phyloP scores from a whole-genome alignment of 2,797 vertebrate genomes.

The Propithecus deckenii region DNA sequence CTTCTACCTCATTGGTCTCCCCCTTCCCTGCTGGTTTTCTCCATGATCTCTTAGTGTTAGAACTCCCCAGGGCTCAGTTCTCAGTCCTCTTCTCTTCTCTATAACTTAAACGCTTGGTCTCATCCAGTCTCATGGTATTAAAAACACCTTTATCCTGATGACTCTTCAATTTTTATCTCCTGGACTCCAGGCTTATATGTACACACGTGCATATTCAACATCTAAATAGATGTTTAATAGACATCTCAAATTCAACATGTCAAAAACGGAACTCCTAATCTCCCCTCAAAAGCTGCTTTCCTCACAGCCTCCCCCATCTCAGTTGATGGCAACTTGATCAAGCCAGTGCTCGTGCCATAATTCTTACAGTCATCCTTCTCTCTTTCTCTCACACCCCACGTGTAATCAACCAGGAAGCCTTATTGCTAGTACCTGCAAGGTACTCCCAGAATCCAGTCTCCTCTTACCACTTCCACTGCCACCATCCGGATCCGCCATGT shows the following conservation, averaged over 20 bases:
- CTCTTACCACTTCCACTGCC: not conserved
- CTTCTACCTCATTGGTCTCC: not conserved
- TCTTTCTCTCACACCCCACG: not conserved
- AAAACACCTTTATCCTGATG: not conserved
- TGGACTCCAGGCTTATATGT: not conserved
- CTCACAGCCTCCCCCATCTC: not conserved
- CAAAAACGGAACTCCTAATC: not conserved
- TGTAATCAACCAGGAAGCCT: not conserved
- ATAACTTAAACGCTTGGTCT: not conserved
- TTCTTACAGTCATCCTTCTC: not conserved
- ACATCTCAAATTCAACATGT: not conserved
- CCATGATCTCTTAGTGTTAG: not conserved
- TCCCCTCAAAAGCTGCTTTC: not conserved
- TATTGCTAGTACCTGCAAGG: not conserved
- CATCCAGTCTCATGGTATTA: not conserved
- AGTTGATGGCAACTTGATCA: not conserved
- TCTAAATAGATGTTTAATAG: not conserved
- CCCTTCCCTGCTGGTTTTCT: not conserved
- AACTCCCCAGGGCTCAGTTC: not conserved
- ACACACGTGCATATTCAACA: not conserved
- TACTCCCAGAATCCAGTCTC: not conserved
- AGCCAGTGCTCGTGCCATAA: not conserved
- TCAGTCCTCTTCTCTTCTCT: not conserved
- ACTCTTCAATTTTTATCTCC: not conserved
- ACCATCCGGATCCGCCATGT: not conserved